These are phyloP conservation scores for Apodemia mormo DNA, from an alignment of 2,888 invertebrate species.

Conservation along the genomic window DNA sequence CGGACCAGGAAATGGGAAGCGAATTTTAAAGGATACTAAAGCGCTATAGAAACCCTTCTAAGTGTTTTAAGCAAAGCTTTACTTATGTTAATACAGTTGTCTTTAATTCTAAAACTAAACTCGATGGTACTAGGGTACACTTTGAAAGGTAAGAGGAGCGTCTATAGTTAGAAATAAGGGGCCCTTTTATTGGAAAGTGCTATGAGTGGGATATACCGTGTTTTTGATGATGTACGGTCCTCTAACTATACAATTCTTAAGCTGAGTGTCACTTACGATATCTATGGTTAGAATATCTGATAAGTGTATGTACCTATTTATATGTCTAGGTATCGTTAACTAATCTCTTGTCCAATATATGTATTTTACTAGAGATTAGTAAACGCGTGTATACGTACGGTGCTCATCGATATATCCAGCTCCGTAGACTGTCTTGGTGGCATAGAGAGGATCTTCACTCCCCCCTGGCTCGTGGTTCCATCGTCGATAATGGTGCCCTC, in stretches of 20 bases:
- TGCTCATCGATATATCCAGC: constrained; percentile 78
- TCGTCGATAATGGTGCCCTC: constrained; percentile 74
- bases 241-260: constrained; percentile 59
- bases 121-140: constrained; percentile 7
- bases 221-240: constrained; percentile 37
- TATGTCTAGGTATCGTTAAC: constrained; percentile 47
- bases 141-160: not conserved
- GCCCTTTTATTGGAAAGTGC: constrained; percentile 24
- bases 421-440: constrained; percentile 82
- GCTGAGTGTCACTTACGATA: constrained; percentile 74
- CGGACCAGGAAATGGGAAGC: constrained; percentile 53
- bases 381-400: constrained; percentile 73
- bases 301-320: constrained; percentile 56
- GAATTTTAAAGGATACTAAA: constrained; percentile 59
- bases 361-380: constrained; percentile 47
- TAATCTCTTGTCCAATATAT: constrained; percentile 48
- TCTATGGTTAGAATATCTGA: constrained; percentile 76
- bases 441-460: constrained; percentile 74
- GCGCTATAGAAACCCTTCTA: constrained; percentile 61
- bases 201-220: constrained; percentile 39
- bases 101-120: constrained; percentile 5
- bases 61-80: constrained; percentile 70
- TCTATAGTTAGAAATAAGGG: constrained; percentile 9
- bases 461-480: constrained; percentile 79
- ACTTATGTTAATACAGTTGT: constrained; percentile 40